Evolutionary conservation across 1,140 invertebrate species (phyloP), one percentile per base, ranked within the genome.

Genomic region (Heliothis virescens): DNA sequence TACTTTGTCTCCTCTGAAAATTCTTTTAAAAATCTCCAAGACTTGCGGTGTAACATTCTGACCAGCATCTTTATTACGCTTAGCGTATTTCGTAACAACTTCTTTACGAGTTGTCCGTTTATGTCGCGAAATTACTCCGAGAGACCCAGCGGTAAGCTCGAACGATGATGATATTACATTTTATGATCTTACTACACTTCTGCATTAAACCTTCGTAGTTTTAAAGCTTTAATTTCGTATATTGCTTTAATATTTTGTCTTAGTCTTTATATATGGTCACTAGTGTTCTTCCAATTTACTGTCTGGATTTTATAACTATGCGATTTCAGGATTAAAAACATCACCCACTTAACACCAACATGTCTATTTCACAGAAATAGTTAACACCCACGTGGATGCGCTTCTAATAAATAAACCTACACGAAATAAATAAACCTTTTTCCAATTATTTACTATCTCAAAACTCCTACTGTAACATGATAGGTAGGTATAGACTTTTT

Each of bases 21-120:
- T 65, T 48, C 41, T 65, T 65, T 65, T 48, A 18, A 65, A 65
- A 47, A 18, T 65, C 47, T 48, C 62, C 12, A 65, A 48, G 41
- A 48, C 34, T 41, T 48, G 60, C 60, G n/a, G 29, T 41, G 34
- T 48, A 47, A 41, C 62, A 65, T 65, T 65, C 48, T 47, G 34
- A 65, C 62, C 62, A 65, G 62, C 34, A 65, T 65, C 62, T 65
- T 65, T 65, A 65, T 65, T 65, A 65, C 62, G 62, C 62, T 65
- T 34, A 65, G 41, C 62, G 62, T 48, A 65, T 16, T 65, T 16
- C n/a, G n/a, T 47, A 65, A 65, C 62, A 65, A 65, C 62, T 65
- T 65, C 62, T 65, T 65, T 65, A 65, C 62, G 62, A 65, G 41
- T 65, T 65, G 62, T 65, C 62, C 62, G 62, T 65, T 65, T 65